A percentile compares a stretch with the other conserved stretches of the same genome.
Evolutionary conservation across 2,113 vertebrate species (phyloP).

Genomic region (Boleophthalmus pectinirostris): DNA sequence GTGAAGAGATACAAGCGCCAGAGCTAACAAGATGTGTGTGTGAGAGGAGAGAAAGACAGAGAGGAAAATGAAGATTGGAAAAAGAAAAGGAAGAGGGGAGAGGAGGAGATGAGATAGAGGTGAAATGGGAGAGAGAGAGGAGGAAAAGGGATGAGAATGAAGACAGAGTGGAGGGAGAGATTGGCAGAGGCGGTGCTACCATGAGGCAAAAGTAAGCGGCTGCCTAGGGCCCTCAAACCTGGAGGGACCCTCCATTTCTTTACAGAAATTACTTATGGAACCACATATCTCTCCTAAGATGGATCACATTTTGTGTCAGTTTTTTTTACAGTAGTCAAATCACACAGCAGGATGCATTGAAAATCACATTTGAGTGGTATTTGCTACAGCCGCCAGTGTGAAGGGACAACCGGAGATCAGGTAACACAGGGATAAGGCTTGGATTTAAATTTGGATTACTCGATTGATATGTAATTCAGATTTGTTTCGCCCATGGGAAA

Average conservation of each 20-base stretch:
- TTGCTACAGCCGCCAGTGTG: not conserved
- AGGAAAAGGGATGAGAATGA: not conserved
- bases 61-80: no score
- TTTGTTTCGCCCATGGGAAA: conserved; percentile 31
- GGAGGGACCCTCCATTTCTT: no score
- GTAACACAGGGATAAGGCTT: conserved; percentile 1
- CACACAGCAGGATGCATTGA: conserved; percentile 13
- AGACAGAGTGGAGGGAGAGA: no score
- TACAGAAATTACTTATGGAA: conserved; percentile 18
- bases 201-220: no score
- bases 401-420: conserved; percentile 16
- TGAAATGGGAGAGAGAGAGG: no score
- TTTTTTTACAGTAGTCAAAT: conserved; percentile 16
- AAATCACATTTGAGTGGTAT: conserved; percentile 13
- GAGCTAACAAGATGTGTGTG: no score
- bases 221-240: no score
- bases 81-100: no score
- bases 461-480: conserved; percentile 35
- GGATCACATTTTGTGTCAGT: conserved; percentile 1
- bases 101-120: no score
- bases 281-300: conserved; percentile 9
- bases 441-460: conserved; percentile 37
- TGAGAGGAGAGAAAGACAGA: no score
- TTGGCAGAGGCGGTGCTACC: no score
- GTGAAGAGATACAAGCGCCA: conserved; percentile 36